phyloP scores from a whole-genome alignment of 2,113 vertebrate genomes.

The human region GRCh38 chr4:27313501-27314000 shows the following conservation, averaged over 20 bases:
- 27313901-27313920: not conserved
- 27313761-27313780: not conserved
- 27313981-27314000: not conserved
- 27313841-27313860: not conserved
- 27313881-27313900: not conserved
- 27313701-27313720: slow-evolving; percentile 23
- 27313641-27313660: slow-evolving; percentile 56
- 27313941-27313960: slow-evolving; percentile 44
- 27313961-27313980: not conserved
- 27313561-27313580: slow-evolving; percentile 37
- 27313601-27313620: slow-evolving; percentile 50
- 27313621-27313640: slow-evolving; percentile 57
- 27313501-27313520: slow-evolving; percentile 58
- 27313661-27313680: slow-evolving; percentile 33
- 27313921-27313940: slow-evolving; percentile 5
- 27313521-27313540: slow-evolving; percentile 52
- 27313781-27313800: not conserved
- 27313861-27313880: not conserved
- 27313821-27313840: not conserved
- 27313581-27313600: slow-evolving; percentile 65
- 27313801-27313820: not conserved
- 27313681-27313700: not conserved
- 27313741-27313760: not conserved
- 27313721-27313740: not conserved
- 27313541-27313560: slow-evolving; percentile 42